Percentiles rank a stretch among this genome's conserved stretches.
phyloP scores from a whole-genome alignment of 1,140 invertebrate species.

The Steinernema feltiae region DNA sequence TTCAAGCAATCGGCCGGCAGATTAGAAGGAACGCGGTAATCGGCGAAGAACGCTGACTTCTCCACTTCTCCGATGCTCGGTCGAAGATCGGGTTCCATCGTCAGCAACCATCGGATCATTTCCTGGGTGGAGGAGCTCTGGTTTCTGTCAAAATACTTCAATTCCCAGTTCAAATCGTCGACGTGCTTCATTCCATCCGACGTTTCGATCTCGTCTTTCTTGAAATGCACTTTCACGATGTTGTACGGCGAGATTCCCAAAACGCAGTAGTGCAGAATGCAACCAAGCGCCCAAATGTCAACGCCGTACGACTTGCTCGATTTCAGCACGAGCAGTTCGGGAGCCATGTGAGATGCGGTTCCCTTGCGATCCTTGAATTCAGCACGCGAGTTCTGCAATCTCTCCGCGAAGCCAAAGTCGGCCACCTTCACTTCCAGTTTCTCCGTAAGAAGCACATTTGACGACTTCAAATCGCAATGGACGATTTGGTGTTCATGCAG shows the following conservation, averaged over 20 bases:
- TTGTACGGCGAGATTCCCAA: background rate
- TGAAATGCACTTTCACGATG: background rate
- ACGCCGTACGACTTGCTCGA: background rate
- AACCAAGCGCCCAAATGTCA: background rate
- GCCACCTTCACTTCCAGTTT: conserved; percentile 81
- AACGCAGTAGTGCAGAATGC: background rate
- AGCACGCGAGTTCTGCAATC: conserved; percentile 58
- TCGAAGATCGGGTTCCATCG: background rate
- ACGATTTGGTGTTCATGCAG: background rate
- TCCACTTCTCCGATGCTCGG: background rate
- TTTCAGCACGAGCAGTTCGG: background rate
- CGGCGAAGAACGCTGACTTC: background rate
- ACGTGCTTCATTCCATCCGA: background rate
- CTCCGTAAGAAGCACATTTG: conserved; percentile 25
- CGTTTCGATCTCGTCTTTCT: background rate
- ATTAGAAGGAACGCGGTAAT: background rate
- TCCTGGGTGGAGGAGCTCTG: background rate
- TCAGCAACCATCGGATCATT: background rate
- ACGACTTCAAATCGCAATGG: background rate
- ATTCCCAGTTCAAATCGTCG: background rate
- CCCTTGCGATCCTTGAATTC: background rate
- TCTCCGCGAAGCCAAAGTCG: conserved; percentile 96
- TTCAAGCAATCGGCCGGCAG: background rate
- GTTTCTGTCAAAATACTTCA: background rate
- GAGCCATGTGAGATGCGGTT: background rate